A percentile compares a stretch with the other conserved stretches of the same genome.
Conservation (phyloP, 2,888 invertebrate species). For the Anticlea derivata region DNA sequence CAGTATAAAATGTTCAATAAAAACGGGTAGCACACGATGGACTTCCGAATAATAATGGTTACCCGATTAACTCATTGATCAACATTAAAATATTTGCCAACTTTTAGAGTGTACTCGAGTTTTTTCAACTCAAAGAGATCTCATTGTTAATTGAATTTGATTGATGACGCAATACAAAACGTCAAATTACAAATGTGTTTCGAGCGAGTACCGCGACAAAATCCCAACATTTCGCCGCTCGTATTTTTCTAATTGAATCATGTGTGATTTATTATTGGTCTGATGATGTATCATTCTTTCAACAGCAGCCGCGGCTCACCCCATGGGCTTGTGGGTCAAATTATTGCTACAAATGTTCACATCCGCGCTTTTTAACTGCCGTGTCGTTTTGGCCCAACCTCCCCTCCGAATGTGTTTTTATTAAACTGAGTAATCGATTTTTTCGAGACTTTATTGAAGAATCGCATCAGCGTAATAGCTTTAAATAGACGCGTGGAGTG, state of each 20-base stretch:
- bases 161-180: slow-evolving; percentile 76
- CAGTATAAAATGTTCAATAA: no score
- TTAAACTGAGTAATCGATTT: slow-evolving; percentile 71
- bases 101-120: slow-evolving; percentile 16
- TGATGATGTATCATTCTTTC: slow-evolving; percentile 84
- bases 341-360: slow-evolving; percentile 81
- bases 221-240: slow-evolving; percentile 63
- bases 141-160: slow-evolving; percentile 72
- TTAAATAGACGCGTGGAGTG: slow-evolving; percentile 42
- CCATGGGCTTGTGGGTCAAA: slow-evolving; percentile 74
- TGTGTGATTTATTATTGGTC: slow-evolving; percentile 83
- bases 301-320: slow-evolving; percentile 78
- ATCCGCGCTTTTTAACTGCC: slow-evolving; percentile 74
- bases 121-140: slow-evolving; percentile 30
- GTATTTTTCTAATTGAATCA: slow-evolving; percentile 83
- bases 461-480: slow-evolving; percentile 43
- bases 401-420: slow-evolving; percentile 67
- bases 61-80: slow-evolving; percentile 3
- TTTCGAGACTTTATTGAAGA: slow-evolving; percentile 53
- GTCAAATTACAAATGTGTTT: slow-evolving; percentile 74
- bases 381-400: slow-evolving; percentile 52
- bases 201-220: slow-evolving; percentile 62
- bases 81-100: slow-evolving; percentile 5
- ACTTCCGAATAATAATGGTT: not conserved
- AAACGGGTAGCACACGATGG: no score